A percentile compares a stretch with the other conserved stretches of the same genome.
Evolutionary conservation across 2,797 vertebrate species (phyloP).

Genomic region (Alcedo quadribrachys): DNA sequence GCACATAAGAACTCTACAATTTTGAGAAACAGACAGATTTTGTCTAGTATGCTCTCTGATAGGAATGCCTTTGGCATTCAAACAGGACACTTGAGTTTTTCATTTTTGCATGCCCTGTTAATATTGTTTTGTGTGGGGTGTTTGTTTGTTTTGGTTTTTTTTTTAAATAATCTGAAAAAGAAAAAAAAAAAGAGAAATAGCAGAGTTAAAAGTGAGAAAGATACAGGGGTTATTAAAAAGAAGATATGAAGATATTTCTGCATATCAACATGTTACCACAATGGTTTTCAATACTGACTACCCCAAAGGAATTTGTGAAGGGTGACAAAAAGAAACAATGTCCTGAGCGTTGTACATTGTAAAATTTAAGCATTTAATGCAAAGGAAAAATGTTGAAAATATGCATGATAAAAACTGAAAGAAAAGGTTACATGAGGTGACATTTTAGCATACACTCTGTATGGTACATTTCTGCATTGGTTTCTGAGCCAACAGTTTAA

Average conservation of each 20-base stretch:
- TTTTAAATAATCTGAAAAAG: neutral
- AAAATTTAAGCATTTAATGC: neutral
- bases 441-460: neutral
- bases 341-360: neutral
- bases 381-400: neutral
- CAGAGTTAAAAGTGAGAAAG: neutral
- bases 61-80: neutral
- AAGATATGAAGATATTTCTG: slow-evolving; percentile 1
- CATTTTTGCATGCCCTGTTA: slow-evolving; percentile 52
- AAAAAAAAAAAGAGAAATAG: slow-evolving; percentile 1
- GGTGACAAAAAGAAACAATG: neutral
- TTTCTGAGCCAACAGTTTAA: slow-evolving; percentile 7
- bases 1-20: neutral
- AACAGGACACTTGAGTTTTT: neutral
- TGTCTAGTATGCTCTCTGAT: neutral
- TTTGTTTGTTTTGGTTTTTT: neutral
- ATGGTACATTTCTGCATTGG: neutral
- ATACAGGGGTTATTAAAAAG: neutral
- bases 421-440: slow-evolving; percentile 13
- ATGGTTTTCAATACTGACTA: neutral
- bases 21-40: neutral
- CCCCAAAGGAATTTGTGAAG: neutral
- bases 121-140: neutral
- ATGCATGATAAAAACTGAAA: neutral
- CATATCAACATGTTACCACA: neutral